Conservation (phyloP, 2,113 vertebrate species). For the Microtus ochrogaster region DNA sequence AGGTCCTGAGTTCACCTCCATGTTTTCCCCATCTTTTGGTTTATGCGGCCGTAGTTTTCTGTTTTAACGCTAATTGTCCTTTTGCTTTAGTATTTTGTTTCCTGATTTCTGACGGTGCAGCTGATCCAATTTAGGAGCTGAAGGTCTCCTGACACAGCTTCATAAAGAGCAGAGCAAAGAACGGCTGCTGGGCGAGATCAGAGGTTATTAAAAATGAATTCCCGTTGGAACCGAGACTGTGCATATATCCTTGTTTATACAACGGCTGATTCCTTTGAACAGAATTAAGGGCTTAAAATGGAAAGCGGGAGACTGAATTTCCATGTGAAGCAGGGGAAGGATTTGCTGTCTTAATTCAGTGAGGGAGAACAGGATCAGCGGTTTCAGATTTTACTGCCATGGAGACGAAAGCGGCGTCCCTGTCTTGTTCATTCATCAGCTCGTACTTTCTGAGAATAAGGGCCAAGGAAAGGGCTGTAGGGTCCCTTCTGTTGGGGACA, state of each 20-base stretch:
- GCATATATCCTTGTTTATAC: background rate
- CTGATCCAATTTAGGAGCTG: background rate
- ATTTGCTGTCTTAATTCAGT: background rate
- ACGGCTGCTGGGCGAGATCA: background rate
- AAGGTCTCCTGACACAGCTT: background rate
- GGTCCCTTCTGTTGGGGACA: background rate
- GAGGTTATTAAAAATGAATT: background rate
- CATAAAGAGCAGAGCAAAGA: slow-evolving; percentile 28
- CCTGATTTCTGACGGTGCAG: slow-evolving; percentile 21
- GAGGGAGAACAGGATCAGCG: background rate
- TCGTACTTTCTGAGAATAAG: background rate
- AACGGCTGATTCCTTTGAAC: slow-evolving; percentile 30
- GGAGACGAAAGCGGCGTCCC: background rate
- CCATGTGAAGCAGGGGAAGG: background rate
- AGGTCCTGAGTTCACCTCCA: background rate
- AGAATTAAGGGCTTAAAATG: background rate
- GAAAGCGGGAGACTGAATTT: background rate
- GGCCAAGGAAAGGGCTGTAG: background rate
- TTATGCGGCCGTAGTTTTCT: slow-evolving; percentile 39
- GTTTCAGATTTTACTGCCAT: background rate
- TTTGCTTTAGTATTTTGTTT: background rate
- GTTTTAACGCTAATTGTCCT: background rate
- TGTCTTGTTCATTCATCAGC: background rate
- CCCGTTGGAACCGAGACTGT: background rate
- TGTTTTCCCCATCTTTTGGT: background rate